These are phyloP conservation scores for Catamblyrhynchus diadema DNA, from an alignment of 2,797 vertebrate species.

Conservation along the genomic window DNA sequence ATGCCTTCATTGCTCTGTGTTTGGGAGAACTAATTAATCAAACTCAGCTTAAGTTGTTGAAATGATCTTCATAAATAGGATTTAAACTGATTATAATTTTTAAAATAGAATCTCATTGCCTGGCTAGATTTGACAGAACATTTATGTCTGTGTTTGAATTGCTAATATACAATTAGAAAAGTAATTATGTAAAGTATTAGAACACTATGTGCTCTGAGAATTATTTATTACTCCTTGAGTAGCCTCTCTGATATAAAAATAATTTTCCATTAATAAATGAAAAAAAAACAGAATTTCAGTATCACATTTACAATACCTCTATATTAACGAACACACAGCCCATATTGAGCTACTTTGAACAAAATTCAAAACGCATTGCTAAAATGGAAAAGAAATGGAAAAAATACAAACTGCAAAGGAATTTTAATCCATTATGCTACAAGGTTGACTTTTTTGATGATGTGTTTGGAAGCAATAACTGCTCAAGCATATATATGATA, in stretches of 20 bases:
- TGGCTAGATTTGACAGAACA: background rate
- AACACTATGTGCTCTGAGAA: background rate
- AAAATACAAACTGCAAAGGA: background rate
- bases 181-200: background rate
- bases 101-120: background rate
- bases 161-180: background rate
- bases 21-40: conserved; percentile 45
- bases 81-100: conserved; percentile 25
- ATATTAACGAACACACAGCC: background rate
- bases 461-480: background rate
- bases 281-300: background rate
- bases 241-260: background rate
- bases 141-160: conserved; percentile 10
- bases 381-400: background rate
- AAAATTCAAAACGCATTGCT: background rate
- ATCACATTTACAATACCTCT: background rate
- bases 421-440: background rate
- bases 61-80: background rate
- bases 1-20: background rate
- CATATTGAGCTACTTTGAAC: background rate
- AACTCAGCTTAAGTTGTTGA: background rate
- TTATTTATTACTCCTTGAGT: background rate
- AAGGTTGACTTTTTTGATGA: background rate
- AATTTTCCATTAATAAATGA: background rate
- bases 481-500: background rate